phyloP scores from a whole-genome alignment of 1,140 invertebrate genomes.

The Pseudomyrmex pallidus region DNA sequence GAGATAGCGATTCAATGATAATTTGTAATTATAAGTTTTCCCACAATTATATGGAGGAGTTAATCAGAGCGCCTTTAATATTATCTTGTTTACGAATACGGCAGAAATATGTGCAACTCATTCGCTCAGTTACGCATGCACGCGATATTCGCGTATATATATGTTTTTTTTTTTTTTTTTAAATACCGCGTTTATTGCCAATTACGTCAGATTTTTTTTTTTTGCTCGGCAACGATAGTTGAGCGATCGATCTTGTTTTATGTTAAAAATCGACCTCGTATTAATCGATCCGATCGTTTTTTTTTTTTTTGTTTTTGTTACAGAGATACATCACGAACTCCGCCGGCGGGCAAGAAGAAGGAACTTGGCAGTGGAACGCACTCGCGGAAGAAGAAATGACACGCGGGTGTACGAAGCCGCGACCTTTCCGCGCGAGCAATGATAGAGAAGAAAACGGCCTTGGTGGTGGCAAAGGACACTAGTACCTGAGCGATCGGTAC shows the following conservation, averaged over 20 bases:
- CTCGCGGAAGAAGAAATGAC: slow-evolving; percentile 43
- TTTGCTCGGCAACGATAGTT: background rate
- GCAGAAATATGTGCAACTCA: background rate
- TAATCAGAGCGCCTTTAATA: background rate
- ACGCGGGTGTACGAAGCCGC: slow-evolving; percentile 32
- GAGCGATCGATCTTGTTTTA: background rate
- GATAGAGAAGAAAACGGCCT: slow-evolving; percentile 53
- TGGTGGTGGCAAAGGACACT: slow-evolving; percentile 41
- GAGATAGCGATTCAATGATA: background rate
- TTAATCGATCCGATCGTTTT: background rate
- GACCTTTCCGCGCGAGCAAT: slow-evolving; percentile 53
- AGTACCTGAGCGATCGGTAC: background rate
- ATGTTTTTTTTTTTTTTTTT: background rate
- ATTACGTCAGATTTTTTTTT: slow-evolving; percentile 24
- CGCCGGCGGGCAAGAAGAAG: slow-evolving; percentile 29
- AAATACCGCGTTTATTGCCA: background rate
- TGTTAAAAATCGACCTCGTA: too few species aligned
- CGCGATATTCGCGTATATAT: too few species aligned
- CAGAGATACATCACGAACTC: slow-evolving; percentile 19
- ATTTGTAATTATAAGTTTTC: slow-evolving; percentile 5
- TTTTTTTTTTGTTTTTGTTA: slow-evolving; percentile 9
- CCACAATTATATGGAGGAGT: background rate
- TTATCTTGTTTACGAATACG: background rate
- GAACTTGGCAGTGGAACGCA: background rate
- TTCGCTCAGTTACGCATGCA: too few species aligned